phyloP scores from a whole-genome alignment of 2,888 invertebrate species.

The Papilio elwesi region DNA sequence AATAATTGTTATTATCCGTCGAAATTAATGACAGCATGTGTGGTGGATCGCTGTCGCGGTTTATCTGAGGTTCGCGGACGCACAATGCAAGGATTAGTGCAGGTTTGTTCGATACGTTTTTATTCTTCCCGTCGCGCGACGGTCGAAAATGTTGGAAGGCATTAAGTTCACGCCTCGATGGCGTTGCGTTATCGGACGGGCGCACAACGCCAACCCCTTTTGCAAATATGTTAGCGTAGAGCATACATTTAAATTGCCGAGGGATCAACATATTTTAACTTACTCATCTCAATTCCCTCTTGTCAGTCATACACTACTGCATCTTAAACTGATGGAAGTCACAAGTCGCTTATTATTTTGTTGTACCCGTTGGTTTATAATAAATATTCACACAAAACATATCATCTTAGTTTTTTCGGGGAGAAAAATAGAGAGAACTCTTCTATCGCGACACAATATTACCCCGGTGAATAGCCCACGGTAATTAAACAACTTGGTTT shows the following conservation, averaged over 20 bases:
- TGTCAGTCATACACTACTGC: conserved; percentile 51
- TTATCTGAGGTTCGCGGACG: conserved; percentile 42
- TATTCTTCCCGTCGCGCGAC: conserved; percentile 63
- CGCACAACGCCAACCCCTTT: conserved; percentile 70
- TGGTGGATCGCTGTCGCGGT: conserved; percentile 54
- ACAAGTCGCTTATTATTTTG: neutral
- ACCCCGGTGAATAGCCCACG: too few species aligned
- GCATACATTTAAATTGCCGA: conserved; percentile 71
- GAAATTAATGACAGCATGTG: conserved; percentile 48
- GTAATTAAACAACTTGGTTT: too few species aligned
- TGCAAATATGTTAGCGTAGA: conserved; percentile 65
- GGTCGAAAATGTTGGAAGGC: conserved; percentile 60
- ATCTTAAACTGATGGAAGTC: neutral
- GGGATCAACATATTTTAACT: conserved; percentile 79
- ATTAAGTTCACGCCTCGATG: conserved; percentile 64
- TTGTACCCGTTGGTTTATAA: too few species aligned
- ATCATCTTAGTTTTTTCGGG: too few species aligned
- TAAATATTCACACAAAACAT: too few species aligned
- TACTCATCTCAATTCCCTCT: conserved; percentile 48
- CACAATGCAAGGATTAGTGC: conserved; percentile 74
- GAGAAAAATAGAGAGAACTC: too few species aligned
- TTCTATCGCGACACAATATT: too few species aligned
- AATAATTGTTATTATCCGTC: conserved; percentile 17
- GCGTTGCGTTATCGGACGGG: conserved; percentile 67
- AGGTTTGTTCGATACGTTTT: conserved; percentile 64